phyloP scores from a whole-genome alignment of 2,888 invertebrate species.

The Caenorhabditis sp. region DNA sequence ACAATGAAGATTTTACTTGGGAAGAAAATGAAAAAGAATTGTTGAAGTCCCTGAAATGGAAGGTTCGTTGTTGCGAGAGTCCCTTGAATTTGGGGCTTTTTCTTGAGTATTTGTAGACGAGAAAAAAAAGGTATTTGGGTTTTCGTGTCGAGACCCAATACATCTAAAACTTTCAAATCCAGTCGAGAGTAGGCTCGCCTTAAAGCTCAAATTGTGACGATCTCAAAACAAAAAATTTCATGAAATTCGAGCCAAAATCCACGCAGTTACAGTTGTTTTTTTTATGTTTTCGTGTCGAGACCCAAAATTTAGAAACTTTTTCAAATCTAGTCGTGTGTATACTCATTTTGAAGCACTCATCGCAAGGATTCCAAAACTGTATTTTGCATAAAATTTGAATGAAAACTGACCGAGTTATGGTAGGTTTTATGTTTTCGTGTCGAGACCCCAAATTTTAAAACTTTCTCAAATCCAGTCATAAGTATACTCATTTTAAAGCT shows the following conservation, averaged over 20 bases:
- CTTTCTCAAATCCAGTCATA: not conserved
- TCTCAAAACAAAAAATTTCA: too few species aligned
- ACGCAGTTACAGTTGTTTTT: not conserved
- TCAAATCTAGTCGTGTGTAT: not conserved
- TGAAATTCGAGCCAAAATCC: too few species aligned
- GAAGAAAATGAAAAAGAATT: too few species aligned
- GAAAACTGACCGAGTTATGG: too few species aligned
- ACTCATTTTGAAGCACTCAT: not conserved
- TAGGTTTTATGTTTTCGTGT: constrained; percentile 13
- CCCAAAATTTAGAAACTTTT: not conserved
- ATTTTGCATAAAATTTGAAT: too few species aligned
- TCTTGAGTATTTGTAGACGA: constrained; percentile 1
- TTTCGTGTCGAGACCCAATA: constrained; percentile 1
- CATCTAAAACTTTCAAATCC: too few species aligned
- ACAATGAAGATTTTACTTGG: too few species aligned
- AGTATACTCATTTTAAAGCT: constrained; percentile 13
- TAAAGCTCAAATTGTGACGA: too few species aligned
- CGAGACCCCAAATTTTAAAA: not conserved
- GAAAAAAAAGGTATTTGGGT: not conserved
- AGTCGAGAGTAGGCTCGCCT: too few species aligned
- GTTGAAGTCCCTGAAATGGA: too few species aligned
- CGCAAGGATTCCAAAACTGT: not conserved
- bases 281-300: not conserved
- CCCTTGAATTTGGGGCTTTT: not conserved
- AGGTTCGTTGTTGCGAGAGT: constrained; percentile 36